These are phyloP conservation scores for Deilephila elpenor DNA, from an alignment of 2,888 invertebrate species.

Conservation along the genomic window DNA sequence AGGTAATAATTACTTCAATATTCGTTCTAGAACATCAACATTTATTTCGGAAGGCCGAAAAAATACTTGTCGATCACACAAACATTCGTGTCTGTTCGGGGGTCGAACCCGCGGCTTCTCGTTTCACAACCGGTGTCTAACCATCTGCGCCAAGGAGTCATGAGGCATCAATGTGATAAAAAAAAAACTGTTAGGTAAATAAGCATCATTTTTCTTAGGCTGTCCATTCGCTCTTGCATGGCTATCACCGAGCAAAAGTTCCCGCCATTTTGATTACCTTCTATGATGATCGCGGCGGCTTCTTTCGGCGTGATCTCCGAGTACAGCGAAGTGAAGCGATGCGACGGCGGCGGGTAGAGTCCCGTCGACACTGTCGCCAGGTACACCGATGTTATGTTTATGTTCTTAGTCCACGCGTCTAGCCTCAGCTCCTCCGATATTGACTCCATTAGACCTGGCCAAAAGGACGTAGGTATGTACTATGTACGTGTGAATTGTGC, in stretches of 20 bases:
- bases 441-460: conserved; percentile 76
- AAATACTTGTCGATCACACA: too few species aligned
- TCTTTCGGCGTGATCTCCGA: conserved; percentile 69
- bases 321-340: conserved; percentile 73
- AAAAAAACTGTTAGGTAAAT: too few species aligned
- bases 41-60: too few species aligned
- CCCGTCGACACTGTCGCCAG: conserved; percentile 71
- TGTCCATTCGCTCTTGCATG: too few species aligned
- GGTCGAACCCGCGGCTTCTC: too few species aligned
- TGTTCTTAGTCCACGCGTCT: conserved; percentile 75
- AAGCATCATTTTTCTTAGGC: too few species aligned
- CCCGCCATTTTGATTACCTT: conserved; percentile 58
- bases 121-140: too few species aligned
- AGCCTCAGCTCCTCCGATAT: conserved; percentile 73
- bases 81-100: too few species aligned
- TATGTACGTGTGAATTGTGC: neutral
- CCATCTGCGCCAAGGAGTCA: too few species aligned
- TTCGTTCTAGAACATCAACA: neutral
- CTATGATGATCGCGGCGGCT: conserved; percentile 73
- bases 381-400: conserved; percentile 75
- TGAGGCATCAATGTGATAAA: too few species aligned
- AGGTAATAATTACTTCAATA: conserved; percentile 1
- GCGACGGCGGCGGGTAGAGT: conserved; percentile 68
- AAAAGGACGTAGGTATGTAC: neutral
- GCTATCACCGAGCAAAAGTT: neutral